Base-by-base conservation (phyloP, 2,888 invertebrate species). In the Deroplatys truncata region DNA sequence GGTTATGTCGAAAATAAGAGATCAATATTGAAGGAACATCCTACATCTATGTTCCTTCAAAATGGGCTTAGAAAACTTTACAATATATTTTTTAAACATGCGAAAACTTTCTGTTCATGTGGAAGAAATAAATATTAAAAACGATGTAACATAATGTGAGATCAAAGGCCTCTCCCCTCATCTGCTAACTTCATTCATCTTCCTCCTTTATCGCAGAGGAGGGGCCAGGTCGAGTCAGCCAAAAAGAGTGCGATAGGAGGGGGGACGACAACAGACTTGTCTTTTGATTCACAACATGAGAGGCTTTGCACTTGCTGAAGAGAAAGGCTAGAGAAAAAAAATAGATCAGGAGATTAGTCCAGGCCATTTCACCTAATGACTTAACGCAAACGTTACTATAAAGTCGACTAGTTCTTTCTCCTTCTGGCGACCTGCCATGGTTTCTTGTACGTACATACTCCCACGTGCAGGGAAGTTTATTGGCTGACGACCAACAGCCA, bases 311-410 rank as follows among this genome's bases (percentile, higher is more conserved):
- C 15, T 56, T 56, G 28, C n/a, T 86, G 25, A 28, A 86, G 82
- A 82, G 72, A 90, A 84, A 85, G 25, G 31, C 56, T 25, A 20
- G 56, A 72, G 56, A 25, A 20, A 87, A 20, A 35, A 87, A 87
- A 89, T 90, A 90, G 90, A 90, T 90, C 90, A 88, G 85, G 72
- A 90, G 89, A 89, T 90, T 89, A 90, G 88, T 89, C 86, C 90
- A 90, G 85, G 82, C 88, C 90, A 90, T 90, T 90, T 90, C 89
- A 89, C 89, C 90, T 90, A 90, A 90, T 90, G 90, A 90, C 89
- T 90, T 90, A 90, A 90, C 90, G 90, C 90, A 86, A 86, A 20
- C 28, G 49, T 86, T 43, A n/a, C 13, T 31, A 86, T 87, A 87
- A 83, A 83, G 83, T 87, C 9, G 82, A 28, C 28, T 29, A 84